Percentiles rank a stretch among this genome's conserved stretches.
phyloP scores from a whole-genome alignment of 2,888 invertebrate species.

The Coecobrya sp. region DNA sequence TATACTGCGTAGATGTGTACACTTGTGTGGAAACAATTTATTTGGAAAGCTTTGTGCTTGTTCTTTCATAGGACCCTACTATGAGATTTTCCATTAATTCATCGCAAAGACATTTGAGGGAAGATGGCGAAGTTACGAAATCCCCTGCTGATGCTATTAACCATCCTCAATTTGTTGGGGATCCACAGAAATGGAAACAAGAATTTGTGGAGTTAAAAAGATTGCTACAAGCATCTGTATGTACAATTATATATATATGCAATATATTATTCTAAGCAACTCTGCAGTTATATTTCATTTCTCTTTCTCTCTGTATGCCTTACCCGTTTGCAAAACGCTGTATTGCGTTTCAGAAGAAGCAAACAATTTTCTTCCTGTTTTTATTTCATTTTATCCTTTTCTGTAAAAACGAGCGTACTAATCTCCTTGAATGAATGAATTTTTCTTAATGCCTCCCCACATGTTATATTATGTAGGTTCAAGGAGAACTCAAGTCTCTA shows the following conservation, averaged over 20 bases:
- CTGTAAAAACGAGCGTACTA: not conserved
- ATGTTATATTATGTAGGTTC: slow-evolving; percentile 39
- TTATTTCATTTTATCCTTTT: slow-evolving; percentile 18
- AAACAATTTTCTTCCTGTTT: not conserved
- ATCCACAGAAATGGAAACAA: not conserved
- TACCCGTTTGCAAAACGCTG: not conserved
- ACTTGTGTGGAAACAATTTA: not conserved
- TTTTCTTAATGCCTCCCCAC: not conserved
- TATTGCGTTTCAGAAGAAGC: not conserved
- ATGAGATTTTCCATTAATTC: slow-evolving; percentile 50
- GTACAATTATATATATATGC: not conserved
- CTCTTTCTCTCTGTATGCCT: not conserved
- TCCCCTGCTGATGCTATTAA: slow-evolving; percentile 41
- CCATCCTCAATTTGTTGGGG: slow-evolving; percentile 28
- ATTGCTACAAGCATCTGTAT: slow-evolving; percentile 52
- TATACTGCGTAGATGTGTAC: not conserved
- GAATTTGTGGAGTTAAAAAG: slow-evolving; percentile 52
- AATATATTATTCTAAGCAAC: not conserved
- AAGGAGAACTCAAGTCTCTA: slow-evolving; percentile 67
- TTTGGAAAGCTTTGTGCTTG: not conserved
- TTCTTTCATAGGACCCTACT: not conserved
- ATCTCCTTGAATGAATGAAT: slow-evolving; percentile 50
- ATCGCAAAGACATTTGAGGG: slow-evolving; percentile 36
- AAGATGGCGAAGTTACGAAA: slow-evolving; percentile 62
- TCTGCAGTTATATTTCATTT: too few species aligned